Percentiles rank a stretch among this genome's conserved stretches.
These are phyloP conservation scores for Hestina assimilis DNA, from an alignment of 1,140 invertebrate genomes.

Conservation along the genomic window DNA sequence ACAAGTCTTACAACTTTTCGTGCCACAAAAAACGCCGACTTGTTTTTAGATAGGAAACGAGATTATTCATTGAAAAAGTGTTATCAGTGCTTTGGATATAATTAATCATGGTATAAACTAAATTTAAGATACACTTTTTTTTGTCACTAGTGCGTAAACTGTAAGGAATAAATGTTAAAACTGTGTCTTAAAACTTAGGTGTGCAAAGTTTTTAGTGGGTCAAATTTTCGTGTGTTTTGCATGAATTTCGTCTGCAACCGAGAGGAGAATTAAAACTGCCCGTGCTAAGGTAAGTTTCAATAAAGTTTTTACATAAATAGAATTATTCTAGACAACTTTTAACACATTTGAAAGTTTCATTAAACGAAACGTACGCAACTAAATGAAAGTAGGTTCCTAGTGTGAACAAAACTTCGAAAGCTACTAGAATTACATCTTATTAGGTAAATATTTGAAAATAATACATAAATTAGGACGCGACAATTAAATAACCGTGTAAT, in stretches of 20 bases:
- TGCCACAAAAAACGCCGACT: slow-evolving; percentile 37
- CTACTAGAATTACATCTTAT: background rate
- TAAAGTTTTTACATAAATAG: slow-evolving; percentile 10
- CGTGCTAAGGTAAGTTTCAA: slow-evolving; percentile 19
- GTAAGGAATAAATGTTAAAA: slow-evolving; percentile 21
- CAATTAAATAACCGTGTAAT: slow-evolving; percentile 5
- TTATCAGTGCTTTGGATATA: slow-evolving; percentile 21
- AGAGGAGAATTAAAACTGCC: slow-evolving; percentile 1
- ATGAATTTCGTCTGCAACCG: slow-evolving; percentile 1
- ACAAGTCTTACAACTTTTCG: slow-evolving; percentile 30
- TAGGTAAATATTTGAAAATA: background rate
- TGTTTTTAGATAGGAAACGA: slow-evolving; percentile 28
- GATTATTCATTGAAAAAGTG: slow-evolving; percentile 23
- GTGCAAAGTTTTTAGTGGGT: slow-evolving; percentile 23
- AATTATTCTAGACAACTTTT: slow-evolving; percentile 4
- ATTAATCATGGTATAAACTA: slow-evolving; percentile 2
- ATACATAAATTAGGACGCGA: background rate
- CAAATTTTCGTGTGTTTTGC: slow-evolving; percentile 16
- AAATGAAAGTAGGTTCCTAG: slow-evolving; percentile 15
- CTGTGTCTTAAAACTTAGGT: slow-evolving; percentile 12
- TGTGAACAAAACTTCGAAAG: background rate
- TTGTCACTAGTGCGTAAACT: background rate
- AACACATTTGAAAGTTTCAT: slow-evolving; percentile 4
- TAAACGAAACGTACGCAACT: background rate
- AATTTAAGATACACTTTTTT: background rate